These are phyloP conservation scores for Temnothorax nylanderi DNA, from an alignment of 1,140 invertebrate species.

Conservation along the genomic window DNA sequence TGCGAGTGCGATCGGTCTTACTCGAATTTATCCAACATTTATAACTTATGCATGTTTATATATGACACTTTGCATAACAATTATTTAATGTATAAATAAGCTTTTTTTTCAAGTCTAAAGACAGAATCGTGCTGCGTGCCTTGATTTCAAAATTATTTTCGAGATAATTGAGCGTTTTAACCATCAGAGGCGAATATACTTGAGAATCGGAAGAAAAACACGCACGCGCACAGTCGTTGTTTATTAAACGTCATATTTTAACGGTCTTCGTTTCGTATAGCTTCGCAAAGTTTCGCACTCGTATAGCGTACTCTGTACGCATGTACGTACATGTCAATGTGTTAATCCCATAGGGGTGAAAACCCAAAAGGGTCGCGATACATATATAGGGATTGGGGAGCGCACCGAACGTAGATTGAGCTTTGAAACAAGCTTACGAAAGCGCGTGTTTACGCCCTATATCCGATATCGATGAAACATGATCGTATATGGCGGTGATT, in stretches of 20 bases:
- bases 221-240: background rate
- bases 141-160: background rate
- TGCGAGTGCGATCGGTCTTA: background rate
- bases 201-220: background rate
- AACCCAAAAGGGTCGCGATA: constrained; percentile 6
- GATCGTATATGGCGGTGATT: constrained; percentile 22
- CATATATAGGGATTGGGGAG: constrained; percentile 4
- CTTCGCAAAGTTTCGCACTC: background rate
- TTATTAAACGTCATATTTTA: background rate
- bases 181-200: background rate
- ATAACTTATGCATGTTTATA: background rate
- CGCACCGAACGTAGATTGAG: constrained; percentile 25
- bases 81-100: background rate
- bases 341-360: constrained; percentile 33
- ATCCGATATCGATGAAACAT: constrained; percentile 28
- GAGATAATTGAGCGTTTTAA: background rate
- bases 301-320: background rate
- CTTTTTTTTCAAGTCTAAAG: background rate
- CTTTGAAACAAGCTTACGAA: constrained; percentile 39
- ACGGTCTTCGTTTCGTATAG: background rate
- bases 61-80: background rate
- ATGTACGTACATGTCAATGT: background rate
- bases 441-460: constrained; percentile 35
- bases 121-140: too few species aligned
- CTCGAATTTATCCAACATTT: background rate